phyloP scores from a whole-genome alignment of 2,113 vertebrate species.

The Vombatus ursinus region DNA sequence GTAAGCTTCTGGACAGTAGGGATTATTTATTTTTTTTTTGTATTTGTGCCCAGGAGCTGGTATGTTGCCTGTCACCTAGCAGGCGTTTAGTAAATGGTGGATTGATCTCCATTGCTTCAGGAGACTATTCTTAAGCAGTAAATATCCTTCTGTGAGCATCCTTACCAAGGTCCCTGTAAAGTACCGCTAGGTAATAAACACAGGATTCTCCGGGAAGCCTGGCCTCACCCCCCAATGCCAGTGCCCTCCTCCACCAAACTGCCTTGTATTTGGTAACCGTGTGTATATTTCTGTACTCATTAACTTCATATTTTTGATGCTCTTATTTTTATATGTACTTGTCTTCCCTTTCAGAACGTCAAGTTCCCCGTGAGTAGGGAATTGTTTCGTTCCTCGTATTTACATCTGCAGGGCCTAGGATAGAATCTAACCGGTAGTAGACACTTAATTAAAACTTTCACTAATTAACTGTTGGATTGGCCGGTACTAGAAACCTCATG shows the following conservation, averaged over 20 bases:
- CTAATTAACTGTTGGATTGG: not conserved
- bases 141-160: not conserved
- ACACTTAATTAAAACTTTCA: not conserved
- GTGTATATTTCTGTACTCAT: not conserved
- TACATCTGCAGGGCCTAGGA: not conserved
- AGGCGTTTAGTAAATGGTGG: not conserved
- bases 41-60: not conserved
- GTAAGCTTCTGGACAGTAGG: not conserved
- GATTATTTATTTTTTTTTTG: not conserved
- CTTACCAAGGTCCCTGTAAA: not conserved
- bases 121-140: not conserved
- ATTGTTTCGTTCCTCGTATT: not conserved
- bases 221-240: not conserved
- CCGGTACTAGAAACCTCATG: conserved; percentile 3
- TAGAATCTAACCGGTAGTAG: not conserved
- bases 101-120: not conserved
- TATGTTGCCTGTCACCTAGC: not conserved
- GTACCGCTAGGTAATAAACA: not conserved
- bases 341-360: not conserved
- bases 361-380: not conserved
- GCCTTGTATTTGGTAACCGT: not conserved
- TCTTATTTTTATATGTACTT: not conserved
- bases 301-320: not conserved
- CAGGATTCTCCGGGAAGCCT: not conserved
- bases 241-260: not conserved